Evolutionary conservation across 2,888 invertebrate genomes (phyloP), one percentile per base, ranked within the genome.

Genomic region (Disparrhopalites patrizii): DNA sequence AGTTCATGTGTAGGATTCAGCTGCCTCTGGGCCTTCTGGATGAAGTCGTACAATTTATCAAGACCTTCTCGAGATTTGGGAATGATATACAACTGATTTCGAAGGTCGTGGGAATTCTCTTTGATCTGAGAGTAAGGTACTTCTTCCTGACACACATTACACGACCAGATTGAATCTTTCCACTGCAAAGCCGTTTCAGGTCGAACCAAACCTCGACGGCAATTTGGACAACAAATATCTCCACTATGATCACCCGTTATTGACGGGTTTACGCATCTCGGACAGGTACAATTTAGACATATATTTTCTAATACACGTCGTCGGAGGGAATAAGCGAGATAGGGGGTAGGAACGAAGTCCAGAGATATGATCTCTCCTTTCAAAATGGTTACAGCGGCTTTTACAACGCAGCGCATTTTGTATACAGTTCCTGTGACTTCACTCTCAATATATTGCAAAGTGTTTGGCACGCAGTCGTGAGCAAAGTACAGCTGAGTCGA

Each of bases 391-490:
- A 65, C 23, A 23, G 51, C 38, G 20, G 72, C 71, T 64, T 74
- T 74, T 8, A 68, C 70, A 23, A 72, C 65, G 8, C 73, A 65
- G 20, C 58, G 65, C 65, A 69, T 66, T 28, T 68, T 65, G 27
- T 58, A 57, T n/a, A 51, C 55, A 33, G 62, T 52, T 23, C 69
- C 70, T 20, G 31, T 66, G 23, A 51, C 28, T 58, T 70, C 70
- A 54, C 69, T 62, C 51, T 71, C 69, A 33, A 74, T 40, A 30
- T 66, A 73, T 38, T 71, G 70, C 40, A 74, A 52, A n/a, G 74
- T 73, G 57, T 74, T 74, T n/a, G 74, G 74, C 40, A 73, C 63
- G 62, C 74, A 74, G 62, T 68, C 67, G 23, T 74, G 74, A 43
- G 68, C 68, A 65, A 74, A 74, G 10, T 67, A 40, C n/a, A 67